Conservation (phyloP, 2,888 invertebrate genomes). For the Xanthorhoe spadicearia region DNA sequence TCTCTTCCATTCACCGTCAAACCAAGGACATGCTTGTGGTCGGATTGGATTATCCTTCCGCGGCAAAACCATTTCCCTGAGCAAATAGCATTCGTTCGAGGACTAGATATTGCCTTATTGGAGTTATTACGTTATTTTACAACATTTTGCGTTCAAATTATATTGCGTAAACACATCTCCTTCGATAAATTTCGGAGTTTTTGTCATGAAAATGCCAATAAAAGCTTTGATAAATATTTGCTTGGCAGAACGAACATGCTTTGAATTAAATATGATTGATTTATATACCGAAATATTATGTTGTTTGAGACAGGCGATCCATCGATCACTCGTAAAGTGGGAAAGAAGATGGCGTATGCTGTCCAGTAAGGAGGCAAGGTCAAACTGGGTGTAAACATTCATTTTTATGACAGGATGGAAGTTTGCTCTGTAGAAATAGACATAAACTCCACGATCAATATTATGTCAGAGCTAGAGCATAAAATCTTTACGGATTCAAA, state of each 20-base stretch:
- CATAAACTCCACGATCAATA: slow-evolving; percentile 15
- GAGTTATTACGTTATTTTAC: slow-evolving; percentile 26
- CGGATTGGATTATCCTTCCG: slow-evolving; percentile 27
- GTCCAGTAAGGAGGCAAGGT: slow-evolving; percentile 34
- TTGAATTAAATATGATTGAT: background rate
- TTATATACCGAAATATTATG: background rate
- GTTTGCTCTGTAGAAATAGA: slow-evolving; percentile 14
- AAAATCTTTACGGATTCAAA: no score
- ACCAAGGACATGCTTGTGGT: slow-evolving; percentile 14
- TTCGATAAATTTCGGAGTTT: background rate
- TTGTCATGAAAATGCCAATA: background rate
- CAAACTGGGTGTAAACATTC: slow-evolving; percentile 29
- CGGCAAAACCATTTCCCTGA: slow-evolving; percentile 21
- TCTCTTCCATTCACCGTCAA: slow-evolving; percentile 4
- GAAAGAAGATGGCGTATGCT: slow-evolving; percentile 6
- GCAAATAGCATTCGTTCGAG: slow-evolving; percentile 26
- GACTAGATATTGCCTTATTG: slow-evolving; percentile 22
- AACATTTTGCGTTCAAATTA: slow-evolving; percentile 15
- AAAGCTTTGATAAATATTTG: background rate
- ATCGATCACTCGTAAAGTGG: slow-evolving; percentile 26
- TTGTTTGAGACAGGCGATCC: slow-evolving; percentile 1
- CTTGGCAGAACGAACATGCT: background rate
- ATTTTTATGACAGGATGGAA: slow-evolving; percentile 24
- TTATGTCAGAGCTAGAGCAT: background rate
- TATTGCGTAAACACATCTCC: slow-evolving; percentile 6